Conservation (phyloP, 1,140 invertebrate species). For the Formica selysi region DNA sequence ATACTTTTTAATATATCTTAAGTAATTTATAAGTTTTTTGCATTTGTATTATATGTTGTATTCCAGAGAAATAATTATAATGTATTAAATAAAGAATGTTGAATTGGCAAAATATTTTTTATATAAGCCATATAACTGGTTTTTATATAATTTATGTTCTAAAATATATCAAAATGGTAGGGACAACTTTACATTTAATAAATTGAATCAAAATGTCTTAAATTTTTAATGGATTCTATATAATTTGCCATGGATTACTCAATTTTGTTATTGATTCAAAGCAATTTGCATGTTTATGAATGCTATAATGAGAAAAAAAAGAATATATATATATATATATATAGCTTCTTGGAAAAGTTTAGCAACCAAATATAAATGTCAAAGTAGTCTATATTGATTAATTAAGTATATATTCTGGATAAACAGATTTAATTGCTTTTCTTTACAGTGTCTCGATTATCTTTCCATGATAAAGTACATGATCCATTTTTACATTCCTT, state of each 20-base stretch:
- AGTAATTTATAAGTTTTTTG: not conserved
- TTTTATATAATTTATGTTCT: conserved; percentile 11
- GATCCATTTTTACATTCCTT: conserved; percentile 84
- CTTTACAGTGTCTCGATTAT: conserved; percentile 63
- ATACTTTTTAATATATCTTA: not conserved
- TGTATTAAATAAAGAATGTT: not conserved
- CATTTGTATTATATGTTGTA: conserved; percentile 3
- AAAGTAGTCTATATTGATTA: not conserved
- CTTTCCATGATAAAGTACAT: conserved; percentile 82
- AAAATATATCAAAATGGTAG: not conserved
- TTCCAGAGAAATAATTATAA: conserved; percentile 1
- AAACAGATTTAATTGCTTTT: not conserved
- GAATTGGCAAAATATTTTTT: not conserved
- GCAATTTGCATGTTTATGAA: not conserved
- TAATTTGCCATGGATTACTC: not conserved
- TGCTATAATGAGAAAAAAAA: not conserved
- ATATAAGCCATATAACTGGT: not conserved
- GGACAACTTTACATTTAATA: not conserved
- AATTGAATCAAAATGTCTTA: not conserved
- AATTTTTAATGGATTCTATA: not conserved
- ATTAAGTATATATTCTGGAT: not conserved
- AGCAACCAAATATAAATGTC: not conserved
- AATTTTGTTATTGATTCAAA: not conserved
- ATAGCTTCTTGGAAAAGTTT: no score
- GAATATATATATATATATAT: not conserved